phyloP scores from a whole-genome alignment of 2,888 invertebrate species.

The Protonemura montana region DNA sequence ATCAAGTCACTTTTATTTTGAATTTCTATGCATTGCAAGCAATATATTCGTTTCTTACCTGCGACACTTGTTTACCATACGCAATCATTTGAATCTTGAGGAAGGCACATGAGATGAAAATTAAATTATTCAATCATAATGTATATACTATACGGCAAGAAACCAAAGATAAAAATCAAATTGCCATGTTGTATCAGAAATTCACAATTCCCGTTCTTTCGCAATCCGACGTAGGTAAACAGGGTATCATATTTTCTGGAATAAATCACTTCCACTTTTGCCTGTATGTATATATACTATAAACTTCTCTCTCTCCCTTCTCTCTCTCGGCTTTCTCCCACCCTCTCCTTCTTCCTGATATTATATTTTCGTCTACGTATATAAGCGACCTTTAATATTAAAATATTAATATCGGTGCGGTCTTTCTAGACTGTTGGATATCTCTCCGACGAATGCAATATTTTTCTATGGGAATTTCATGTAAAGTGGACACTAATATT shows the following conservation, averaged over 20 bases:
- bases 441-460: slow-evolving; percentile 26
- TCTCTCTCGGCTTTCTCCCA: not conserved
- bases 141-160: not conserved
- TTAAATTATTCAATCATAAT: not conserved
- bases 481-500: slow-evolving; percentile 41
- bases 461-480: slow-evolving; percentile 41
- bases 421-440: slow-evolving; percentile 4
- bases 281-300: not conserved
- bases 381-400: slow-evolving; percentile 7
- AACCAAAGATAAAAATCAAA: not conserved
- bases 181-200: not conserved
- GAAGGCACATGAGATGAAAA: not conserved
- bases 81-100: not conserved
- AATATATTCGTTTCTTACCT: too few species aligned
- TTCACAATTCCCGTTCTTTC: not conserved
- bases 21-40: too few species aligned
- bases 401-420: slow-evolving; percentile 12
- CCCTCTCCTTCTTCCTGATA: not conserved
- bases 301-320: not conserved
- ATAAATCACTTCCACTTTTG: slow-evolving; percentile 4
- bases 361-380: not conserved
- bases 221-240: not conserved
- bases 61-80: too few species aligned
- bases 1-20: too few species aligned
- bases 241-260: not conserved